phyloP scores from a whole-genome alignment of 2,888 invertebrate genomes.

The Drosophila sordidula region DNA sequence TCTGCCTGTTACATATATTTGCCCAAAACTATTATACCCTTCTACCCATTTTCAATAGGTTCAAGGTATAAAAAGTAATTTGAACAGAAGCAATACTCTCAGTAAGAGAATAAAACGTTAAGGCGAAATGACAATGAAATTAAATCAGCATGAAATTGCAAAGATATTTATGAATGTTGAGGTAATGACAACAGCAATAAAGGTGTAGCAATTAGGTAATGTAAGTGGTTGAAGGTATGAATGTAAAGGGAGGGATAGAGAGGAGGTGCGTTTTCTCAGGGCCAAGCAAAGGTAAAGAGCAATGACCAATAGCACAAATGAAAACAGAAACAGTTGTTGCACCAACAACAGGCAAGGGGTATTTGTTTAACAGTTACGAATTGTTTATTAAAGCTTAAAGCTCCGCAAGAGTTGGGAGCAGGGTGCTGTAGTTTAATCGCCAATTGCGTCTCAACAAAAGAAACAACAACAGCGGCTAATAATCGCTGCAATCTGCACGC shows the following conservation, averaged over 20 bases:
- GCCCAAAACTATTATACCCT: too few species aligned
- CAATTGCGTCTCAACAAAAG: slow-evolving; percentile 45
- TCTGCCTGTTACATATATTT: too few species aligned
- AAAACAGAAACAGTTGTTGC: slow-evolving; percentile 8
- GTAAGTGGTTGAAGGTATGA: background rate
- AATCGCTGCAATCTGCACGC: slow-evolving; percentile 37
- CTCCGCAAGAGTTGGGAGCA: background rate
- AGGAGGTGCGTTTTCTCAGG: slow-evolving; percentile 17
- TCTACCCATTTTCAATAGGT: too few species aligned
- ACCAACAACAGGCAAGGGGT: slow-evolving; percentile 5
- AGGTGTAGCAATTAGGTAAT: slow-evolving; percentile 19
- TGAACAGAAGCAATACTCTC: too few species aligned
- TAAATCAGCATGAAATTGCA: slow-evolving; percentile 6
- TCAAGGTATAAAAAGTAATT: too few species aligned
- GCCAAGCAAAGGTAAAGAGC: slow-evolving; percentile 34
- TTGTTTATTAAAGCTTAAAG: slow-evolving; percentile 22
- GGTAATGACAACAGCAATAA: slow-evolving; percentile 39
- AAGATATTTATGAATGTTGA: background rate
- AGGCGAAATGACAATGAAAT: background rate
- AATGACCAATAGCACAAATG: slow-evolving; percentile 49
- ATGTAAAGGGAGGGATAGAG: background rate
- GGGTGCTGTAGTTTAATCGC: slow-evolving; percentile 6
- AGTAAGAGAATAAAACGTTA: background rate
- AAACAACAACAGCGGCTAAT: slow-evolving; percentile 17
- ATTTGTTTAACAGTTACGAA: slow-evolving; percentile 31